Percentiles rank a stretch among this genome's conserved stretches.
Conservation (phyloP, 2,797 vertebrate genomes). For the Ibycter americanus region DNA sequence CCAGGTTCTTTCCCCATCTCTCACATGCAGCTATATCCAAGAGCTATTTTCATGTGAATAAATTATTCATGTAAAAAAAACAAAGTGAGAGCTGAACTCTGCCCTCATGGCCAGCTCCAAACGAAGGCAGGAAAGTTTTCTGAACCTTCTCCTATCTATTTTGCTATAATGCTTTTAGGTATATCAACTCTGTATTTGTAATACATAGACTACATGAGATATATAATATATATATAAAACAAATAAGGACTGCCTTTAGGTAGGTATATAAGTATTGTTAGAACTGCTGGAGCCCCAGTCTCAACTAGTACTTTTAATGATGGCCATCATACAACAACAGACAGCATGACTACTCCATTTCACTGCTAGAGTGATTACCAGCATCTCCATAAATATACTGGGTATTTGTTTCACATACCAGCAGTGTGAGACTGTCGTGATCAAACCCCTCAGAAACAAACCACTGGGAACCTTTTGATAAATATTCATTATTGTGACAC, state of each 20-base stretch:
- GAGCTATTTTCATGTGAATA: neutral
- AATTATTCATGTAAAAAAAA: neutral
- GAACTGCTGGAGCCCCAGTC: neutral
- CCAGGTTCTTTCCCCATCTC: neutral
- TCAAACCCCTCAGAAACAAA: neutral
- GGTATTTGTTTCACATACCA: neutral
- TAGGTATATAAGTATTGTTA: neutral
- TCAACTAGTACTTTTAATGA: neutral
- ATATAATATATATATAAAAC: neutral
- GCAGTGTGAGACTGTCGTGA: accelerated
- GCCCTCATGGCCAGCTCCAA: neutral
- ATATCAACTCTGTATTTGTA: neutral
- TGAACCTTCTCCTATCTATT: neutral
- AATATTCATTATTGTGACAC: neutral
- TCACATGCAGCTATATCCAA: neutral
- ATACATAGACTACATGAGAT: too few relatives aligned
- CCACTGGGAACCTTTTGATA: neutral
- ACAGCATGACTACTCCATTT: accelerated
- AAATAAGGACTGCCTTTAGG: neutral
- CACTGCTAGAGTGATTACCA: neutral
- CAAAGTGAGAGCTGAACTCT: neutral
- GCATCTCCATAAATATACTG: neutral
- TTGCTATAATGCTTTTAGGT: neutral
- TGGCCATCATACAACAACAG: neutral
- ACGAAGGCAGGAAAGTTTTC: neutral